Evolutionary conservation across 2,797 vertebrate genomes (phyloP).

Genomic region (Gallirallus australis): DNA sequence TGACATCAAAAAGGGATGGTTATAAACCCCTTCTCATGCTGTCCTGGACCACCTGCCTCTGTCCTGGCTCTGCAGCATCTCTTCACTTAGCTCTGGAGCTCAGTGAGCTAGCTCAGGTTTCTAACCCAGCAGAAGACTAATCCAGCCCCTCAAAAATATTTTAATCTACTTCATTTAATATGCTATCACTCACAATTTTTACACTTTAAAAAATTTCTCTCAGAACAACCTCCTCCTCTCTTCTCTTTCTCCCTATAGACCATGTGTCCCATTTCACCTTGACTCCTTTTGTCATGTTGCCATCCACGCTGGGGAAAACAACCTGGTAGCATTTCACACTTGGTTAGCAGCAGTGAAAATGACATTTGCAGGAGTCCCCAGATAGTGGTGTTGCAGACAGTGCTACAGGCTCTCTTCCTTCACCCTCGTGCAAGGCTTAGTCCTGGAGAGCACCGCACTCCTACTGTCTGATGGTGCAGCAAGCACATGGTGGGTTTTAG

Average conservation of each 20-base stretch:
- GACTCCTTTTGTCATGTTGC: fast-evolving
- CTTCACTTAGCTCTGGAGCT: background rate
- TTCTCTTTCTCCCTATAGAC: background rate
- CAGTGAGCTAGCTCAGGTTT: background rate
- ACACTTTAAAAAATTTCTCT: background rate
- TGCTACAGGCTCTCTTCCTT: background rate
- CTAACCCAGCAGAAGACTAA: background rate
- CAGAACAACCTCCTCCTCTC: background rate
- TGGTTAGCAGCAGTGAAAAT: background rate
- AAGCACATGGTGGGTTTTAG: background rate
- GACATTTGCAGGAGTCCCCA: background rate
- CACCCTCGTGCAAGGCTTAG: background rate
- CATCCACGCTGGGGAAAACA: background rate
- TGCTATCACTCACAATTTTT: background rate
- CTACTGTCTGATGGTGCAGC: background rate
- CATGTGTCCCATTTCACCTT: background rate
- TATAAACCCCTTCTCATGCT: background rate
- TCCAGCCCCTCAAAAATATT: background rate
- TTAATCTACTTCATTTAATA: background rate
- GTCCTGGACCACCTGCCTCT: background rate
- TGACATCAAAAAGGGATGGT: background rate
- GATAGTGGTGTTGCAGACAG: background rate
- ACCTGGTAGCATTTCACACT: background rate
- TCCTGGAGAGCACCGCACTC: background rate
- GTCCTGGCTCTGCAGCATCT: background rate